Percentiles rank a stretch among this genome's conserved stretches.
Evolutionary conservation across 1,140 invertebrate genomes (phyloP).

Genomic region (Pararge aegeria): DNA sequence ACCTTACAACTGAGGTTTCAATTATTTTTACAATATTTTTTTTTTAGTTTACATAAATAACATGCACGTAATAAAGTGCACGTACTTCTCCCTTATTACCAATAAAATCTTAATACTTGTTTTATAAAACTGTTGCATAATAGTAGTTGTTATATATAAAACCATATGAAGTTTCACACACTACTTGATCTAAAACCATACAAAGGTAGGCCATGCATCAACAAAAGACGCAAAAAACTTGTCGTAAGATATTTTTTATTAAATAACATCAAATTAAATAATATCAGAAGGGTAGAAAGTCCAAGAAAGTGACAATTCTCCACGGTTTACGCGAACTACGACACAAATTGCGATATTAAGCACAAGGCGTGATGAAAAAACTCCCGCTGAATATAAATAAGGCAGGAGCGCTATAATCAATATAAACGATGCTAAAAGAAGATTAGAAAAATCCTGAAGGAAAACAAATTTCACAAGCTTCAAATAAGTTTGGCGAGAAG

Average conservation of each 20-base stretch:
- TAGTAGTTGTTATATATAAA: too few species aligned
- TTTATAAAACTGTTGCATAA: too few species aligned
- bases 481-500: constrained; percentile 38
- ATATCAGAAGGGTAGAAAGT: constrained; percentile 56
- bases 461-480: constrained; percentile 73
- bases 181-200: too few species aligned
- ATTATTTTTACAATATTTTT: too few species aligned
- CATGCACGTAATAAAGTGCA: too few species aligned
- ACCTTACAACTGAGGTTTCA: too few species aligned
- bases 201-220: too few species aligned
- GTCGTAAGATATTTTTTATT: background rate
- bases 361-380: constrained; percentile 78
- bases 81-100: too few species aligned
- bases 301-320: constrained; percentile 68
- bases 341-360: constrained; percentile 78
- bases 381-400: constrained; percentile 79
- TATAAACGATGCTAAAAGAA: constrained; percentile 78
- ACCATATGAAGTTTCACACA: too few species aligned
- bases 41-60: too few species aligned
- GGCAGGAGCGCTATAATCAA: constrained; percentile 76
- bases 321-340: constrained; percentile 73
- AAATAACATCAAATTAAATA: constrained; percentile 21
- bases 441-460: constrained; percentile 78
- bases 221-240: too few species aligned
- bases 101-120: too few species aligned